These are phyloP conservation scores for Cephus pulcher DNA, from an alignment of 2,888 invertebrate genomes.

Conservation along the genomic window DNA sequence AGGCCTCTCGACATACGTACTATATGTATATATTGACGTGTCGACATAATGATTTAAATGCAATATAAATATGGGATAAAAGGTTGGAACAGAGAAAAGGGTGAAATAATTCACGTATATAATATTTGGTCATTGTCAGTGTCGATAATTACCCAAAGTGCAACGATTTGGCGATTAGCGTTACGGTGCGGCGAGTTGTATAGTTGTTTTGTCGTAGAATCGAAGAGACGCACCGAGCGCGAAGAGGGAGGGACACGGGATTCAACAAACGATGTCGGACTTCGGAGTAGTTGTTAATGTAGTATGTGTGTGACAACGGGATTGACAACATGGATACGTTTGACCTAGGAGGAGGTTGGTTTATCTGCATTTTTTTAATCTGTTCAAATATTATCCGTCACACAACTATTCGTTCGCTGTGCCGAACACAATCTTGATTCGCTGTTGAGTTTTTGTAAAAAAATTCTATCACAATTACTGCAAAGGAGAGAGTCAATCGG, in stretches of 20 bases:
- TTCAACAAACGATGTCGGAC: conserved; percentile 66
- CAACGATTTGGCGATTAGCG: background rate
- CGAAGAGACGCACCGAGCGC: conserved; percentile 25
- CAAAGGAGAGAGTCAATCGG: background rate
- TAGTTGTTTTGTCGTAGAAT: conserved; percentile 13
- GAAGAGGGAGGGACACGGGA: conserved; percentile 60
- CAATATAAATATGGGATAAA: background rate
- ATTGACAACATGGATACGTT: conserved; percentile 67
- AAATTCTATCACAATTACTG: background rate
- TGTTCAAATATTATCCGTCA: conserved; percentile 6
- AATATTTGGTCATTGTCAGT: background rate
- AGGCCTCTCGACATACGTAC: no score
- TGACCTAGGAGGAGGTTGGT: conserved; percentile 66
- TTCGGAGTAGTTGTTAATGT: conserved; percentile 66
- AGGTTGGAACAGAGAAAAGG: background rate
- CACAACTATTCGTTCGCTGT: background rate
- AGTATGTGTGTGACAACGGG: conserved; percentile 67
- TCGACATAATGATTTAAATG: no score
- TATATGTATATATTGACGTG: no score
- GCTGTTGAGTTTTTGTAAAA: background rate
- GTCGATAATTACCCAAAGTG: background rate
- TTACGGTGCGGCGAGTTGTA: background rate
- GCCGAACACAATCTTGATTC: background rate
- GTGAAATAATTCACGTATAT: background rate
- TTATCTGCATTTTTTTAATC: conserved; percentile 30